These are phyloP conservation scores for Tinamus major DNA, from an alignment of 2,797 vertebrate species.

Conservation along the genomic window DNA sequence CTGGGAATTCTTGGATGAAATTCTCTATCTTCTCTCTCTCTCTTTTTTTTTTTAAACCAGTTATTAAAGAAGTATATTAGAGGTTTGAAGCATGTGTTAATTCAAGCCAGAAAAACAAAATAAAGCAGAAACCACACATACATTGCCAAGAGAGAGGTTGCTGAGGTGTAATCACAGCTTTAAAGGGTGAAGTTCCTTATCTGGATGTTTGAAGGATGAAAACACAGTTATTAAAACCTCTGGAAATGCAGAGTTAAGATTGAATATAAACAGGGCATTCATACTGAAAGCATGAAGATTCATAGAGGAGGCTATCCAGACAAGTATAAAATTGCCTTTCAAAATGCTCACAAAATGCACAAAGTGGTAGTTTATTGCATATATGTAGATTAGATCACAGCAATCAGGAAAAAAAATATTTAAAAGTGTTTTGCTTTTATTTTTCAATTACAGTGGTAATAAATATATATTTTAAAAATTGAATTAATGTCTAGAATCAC, in stretches of 20 bases:
- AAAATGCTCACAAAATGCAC: background rate
- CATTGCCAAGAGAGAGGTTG: constrained; percentile 29
- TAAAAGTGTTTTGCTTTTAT: background rate
- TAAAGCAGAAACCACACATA: constrained; percentile 38
- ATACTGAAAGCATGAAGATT: background rate
- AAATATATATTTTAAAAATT: background rate
- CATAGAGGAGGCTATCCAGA: background rate
- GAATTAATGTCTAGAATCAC: background rate
- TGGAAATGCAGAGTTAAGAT: constrained; percentile 11
- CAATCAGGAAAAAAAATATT: background rate
- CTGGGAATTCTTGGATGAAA: constrained; percentile 63
- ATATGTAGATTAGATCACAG: background rate
- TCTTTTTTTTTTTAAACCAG: background rate
- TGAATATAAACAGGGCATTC: constrained; percentile 21
- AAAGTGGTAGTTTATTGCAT: background rate
- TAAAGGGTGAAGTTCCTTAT: constrained; percentile 24
- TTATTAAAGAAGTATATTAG: constrained; percentile 54
- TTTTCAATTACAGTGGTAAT: background rate
- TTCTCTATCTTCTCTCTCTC: constrained; percentile 22
- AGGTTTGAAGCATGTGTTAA: constrained; percentile 46
- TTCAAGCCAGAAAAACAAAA: constrained; percentile 44
- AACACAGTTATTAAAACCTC: background rate
- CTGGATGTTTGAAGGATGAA: constrained; percentile 28
- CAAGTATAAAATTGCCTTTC: background rate
- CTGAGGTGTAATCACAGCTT: constrained; percentile 52